Conservation (phyloP, 2,888 invertebrate species). For the Drosophila picticornis region DNA sequence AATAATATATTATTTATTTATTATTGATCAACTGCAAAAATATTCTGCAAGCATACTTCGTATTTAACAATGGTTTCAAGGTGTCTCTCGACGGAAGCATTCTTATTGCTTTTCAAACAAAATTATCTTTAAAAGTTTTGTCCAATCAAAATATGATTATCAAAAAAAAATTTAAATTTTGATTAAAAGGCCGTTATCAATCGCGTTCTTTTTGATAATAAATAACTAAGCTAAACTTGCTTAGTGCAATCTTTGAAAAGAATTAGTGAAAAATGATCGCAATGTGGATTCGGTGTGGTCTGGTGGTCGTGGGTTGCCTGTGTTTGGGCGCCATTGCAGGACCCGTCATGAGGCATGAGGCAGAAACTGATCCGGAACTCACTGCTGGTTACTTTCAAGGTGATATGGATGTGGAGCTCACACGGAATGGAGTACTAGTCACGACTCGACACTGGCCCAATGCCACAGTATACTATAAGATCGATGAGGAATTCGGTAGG, state of each 20-base stretch:
- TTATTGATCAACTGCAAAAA: background rate
- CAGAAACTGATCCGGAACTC: constrained; percentile 89
- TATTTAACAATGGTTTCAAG: background rate
- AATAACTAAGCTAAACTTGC: constrained; percentile 14
- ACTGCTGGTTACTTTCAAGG: constrained; percentile 90
- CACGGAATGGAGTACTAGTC: constrained; percentile 87
- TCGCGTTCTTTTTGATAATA: constrained; percentile 11
- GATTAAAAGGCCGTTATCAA: background rate
- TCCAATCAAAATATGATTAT: background rate
- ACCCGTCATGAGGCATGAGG: background rate
- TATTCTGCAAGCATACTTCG: background rate
- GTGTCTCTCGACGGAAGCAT: background rate
- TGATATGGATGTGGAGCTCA: constrained; percentile 88
- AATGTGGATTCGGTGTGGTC: constrained; percentile 21
- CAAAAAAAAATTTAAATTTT: too few relatives aligned
- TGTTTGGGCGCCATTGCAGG: constrained; percentile 18
- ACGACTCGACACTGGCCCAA: constrained; percentile 87
- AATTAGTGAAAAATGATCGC: constrained; percentile 51
- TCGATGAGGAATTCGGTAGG: constrained; percentile 63
- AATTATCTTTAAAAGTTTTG: background rate
- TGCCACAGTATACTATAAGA: constrained; percentile 88
- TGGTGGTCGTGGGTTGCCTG: constrained; percentile 16
- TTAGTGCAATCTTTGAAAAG: background rate
- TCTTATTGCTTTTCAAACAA: background rate
- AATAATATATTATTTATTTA: too few relatives aligned